Evolutionary conservation across 2,888 invertebrate species (phyloP), one percentile per base, ranked within the genome.

Genomic region (Phengaris alcon): DNA sequence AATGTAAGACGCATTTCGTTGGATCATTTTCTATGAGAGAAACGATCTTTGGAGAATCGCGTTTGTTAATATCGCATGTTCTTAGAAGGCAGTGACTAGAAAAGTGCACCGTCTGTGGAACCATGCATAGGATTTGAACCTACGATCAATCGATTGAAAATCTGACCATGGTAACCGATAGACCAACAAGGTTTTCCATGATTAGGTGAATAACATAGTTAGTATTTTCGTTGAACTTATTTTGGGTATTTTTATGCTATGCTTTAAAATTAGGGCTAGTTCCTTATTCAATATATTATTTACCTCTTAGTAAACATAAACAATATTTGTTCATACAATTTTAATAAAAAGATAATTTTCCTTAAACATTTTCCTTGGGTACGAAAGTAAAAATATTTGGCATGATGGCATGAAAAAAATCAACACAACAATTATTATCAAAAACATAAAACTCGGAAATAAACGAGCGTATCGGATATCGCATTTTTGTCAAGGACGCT

Each of bases 71-170:
- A 75, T 91, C 78, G 91, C 91, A 91, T 91, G 90, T 85, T 88
- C 90, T 91, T 90, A 90, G 90, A 89, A 90, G 90, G 86, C 82
- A 77, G 83, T 85, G 82, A 80, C 86, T 87, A 90, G 80, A 79
- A 79, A 83, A 87, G 82, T 80, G 70, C 84, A 87, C 84, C 78
- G 83, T 87, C 91, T 88, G 91, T 91, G 90, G 90, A 90, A 90
- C 85, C 88, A 91, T 90, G 90, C 88, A 74, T 77, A 74, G 80
- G 87, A 79, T 77, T 88, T 82, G 90, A 90, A 88, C 90, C 82
- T 76, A 74, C 78, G 79, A 76, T 81, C 73, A 3, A 7, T 68
- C 68, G 75, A 75, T 35, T 12, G 35, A 12, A 76, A 77, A 76
- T 78, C 77, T 76, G 75, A 72, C 68, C 74, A 55, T 5, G 73